Conservation (phyloP, 2,113 vertebrate genomes). For the Cyrtonyx montezumae region DNA sequence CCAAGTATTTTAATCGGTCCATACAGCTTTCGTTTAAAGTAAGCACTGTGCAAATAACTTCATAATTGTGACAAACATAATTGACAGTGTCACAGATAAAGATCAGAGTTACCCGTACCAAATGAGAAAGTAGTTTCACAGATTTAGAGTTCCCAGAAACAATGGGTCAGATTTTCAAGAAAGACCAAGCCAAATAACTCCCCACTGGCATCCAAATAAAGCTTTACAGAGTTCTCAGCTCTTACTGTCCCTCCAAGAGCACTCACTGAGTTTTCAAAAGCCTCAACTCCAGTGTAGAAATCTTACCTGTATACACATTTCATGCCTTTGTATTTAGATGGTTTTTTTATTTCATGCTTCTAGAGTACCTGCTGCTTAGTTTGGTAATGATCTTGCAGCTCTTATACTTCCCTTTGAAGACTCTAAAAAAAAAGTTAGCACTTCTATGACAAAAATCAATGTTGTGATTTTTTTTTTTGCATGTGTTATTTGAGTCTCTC, state of each 20-base stretch:
- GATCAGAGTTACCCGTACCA: conserved; percentile 53
- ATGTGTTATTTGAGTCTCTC: neutral
- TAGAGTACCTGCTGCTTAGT: neutral
- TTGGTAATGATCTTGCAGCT: neutral
- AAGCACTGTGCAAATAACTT: conserved; percentile 45
- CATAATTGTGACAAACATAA: conserved; percentile 35
- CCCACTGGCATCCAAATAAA: conserved; percentile 49
- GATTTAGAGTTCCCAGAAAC: conserved; percentile 63
- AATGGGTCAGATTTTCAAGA: conserved; percentile 44
- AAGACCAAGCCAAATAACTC: conserved; percentile 50
- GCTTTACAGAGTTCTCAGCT: conserved; percentile 46
- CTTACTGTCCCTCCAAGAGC: neutral
- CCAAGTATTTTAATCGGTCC: conserved; percentile 38
- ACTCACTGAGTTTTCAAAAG: neutral
- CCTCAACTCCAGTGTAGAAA: neutral
- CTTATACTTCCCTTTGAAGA: neutral
- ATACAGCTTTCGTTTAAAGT: conserved; percentile 33
- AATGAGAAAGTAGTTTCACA: conserved; percentile 26
- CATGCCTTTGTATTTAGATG: neutral
- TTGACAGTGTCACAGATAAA: conserved; percentile 53
- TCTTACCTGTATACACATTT: neutral
- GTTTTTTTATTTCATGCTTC: no score
- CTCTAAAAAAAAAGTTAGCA: neutral
- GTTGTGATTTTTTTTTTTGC: neutral
- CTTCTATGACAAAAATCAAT: neutral